Percentiles rank a stretch among this genome's conserved stretches.
These are phyloP conservation scores for Octodonta nipae DNA, from an alignment of 2,888 invertebrate species.

Conservation along the genomic window DNA sequence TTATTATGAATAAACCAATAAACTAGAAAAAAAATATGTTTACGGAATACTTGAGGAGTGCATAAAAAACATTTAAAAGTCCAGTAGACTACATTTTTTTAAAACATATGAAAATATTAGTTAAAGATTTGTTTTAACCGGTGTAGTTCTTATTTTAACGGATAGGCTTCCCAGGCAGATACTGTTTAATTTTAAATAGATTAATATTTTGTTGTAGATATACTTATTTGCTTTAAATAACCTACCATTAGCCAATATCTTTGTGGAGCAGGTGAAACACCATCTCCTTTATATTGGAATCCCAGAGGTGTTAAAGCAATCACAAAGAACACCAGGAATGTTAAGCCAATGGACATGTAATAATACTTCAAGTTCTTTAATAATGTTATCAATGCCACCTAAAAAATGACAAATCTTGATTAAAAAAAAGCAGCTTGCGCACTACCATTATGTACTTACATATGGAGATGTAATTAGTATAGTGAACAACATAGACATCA, in stretches of 20 bases:
- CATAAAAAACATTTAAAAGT: too few relatives aligned
- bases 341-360: conserved; percentile 15
- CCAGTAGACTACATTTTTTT: too few relatives aligned
- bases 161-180: too few relatives aligned
- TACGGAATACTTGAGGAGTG: too few relatives aligned
- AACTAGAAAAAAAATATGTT: too few relatives aligned
- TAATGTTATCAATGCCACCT: conserved; percentile 24
- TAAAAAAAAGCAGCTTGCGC: conserved; percentile 2
- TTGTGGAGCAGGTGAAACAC: conserved; percentile 48
- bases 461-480: conserved; percentile 32
- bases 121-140: too few relatives aligned
- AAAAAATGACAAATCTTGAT: conserved; percentile 10
- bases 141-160: too few relatives aligned
- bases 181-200: too few relatives aligned
- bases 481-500: conserved; percentile 30
- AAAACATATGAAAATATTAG: too few relatives aligned
- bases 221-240: too few relatives aligned
- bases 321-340: conserved; percentile 29
- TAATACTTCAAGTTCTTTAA: conserved; percentile 21
- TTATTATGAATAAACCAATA: too few relatives aligned
- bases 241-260: conserved; percentile 39
- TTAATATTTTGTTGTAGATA: too few relatives aligned
- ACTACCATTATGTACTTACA: conserved; percentile 21
- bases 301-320: conserved; percentile 50
- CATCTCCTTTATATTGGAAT: conserved; percentile 54